Evolutionary conservation across 2,888 invertebrate species (phyloP), one percentile per base, ranked within the genome.

Genomic region (Oscheius onirici): DNA sequence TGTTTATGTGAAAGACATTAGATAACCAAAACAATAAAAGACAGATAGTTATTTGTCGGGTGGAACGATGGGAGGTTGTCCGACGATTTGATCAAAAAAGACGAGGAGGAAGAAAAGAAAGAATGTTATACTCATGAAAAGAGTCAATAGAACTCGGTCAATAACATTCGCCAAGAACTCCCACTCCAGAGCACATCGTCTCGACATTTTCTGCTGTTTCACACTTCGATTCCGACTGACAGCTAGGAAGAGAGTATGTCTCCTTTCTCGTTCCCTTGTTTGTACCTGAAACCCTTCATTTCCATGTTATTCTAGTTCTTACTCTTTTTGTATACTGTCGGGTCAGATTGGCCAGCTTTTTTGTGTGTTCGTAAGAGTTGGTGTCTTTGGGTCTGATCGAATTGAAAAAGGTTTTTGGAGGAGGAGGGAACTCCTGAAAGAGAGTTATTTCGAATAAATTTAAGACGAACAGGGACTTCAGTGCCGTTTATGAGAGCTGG

Each of bases 151-250:
- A 11, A 79, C 71, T 10, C 86, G 78, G 69, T 86, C 86, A 60
- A 86, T 75, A 17, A 85, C 82, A 60, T 83, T 86, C 3, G 86
- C 85, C 43, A 86, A 67, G 71, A 80, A 86, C 67, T 86, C 86
- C 86, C 86, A 86, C 73, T 86, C 86, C 65, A 86, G 58, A 0
- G 84, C 82, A 57, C 84, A 82, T 61, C 85, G 78, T 57, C 85
- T 68, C 72, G 81, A 82, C 81, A 86, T 78, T 71, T 86, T 86
- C 72, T 86, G 83, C 52, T 78, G 81, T 70, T 85, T 85, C 22
- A 82, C 78, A 67, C 77, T 73, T 24, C 85, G 73, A 26, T 81
- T 69, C 57, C 83, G 85, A 66, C 77, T 75, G 17, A 46, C 20
- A 20, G 73, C 69, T 22, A 74, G 71, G 69, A 72, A 61, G 28